phyloP scores from a whole-genome alignment of 2,797 vertebrate species.

The Ispidina picta region DNA sequence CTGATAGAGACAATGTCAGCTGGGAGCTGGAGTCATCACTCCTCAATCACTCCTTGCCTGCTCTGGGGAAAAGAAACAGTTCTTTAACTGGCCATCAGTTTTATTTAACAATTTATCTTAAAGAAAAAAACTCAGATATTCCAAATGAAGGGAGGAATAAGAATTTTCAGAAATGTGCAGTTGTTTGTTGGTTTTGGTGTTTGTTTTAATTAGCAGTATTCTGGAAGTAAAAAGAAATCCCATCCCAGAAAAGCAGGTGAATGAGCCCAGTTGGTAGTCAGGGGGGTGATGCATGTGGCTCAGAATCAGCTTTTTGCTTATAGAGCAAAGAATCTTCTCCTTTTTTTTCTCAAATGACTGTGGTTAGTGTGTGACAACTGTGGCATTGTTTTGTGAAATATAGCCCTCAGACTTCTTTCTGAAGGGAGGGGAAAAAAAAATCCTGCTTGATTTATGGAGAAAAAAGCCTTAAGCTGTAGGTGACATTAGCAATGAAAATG shows the following conservation, averaged over 20 bases:
- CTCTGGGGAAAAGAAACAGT: not conserved
- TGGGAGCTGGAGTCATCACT: not conserved
- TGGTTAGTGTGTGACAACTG: not conserved
- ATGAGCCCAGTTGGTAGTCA: not conserved
- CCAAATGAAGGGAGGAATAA: not conserved
- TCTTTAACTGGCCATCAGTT: not conserved
- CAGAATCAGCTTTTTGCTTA: not conserved
- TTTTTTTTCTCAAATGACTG: not conserved
- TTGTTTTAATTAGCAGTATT: not conserved
- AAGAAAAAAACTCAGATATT: not conserved
- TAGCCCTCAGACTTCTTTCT: not conserved
- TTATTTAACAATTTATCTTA: not conserved
- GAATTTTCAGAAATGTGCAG: not conserved
- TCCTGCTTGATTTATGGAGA: slow-evolving; percentile 35
- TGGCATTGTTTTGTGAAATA: slow-evolving; percentile 39
- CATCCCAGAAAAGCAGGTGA: not conserved
- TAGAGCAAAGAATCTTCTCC: not conserved
- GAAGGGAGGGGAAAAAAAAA: not conserved
- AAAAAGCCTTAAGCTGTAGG: slow-evolving; percentile 42
- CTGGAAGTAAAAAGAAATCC: not conserved
- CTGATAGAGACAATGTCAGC: not conserved
- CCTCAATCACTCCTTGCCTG: not conserved
- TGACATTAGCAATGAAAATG: slow-evolving; percentile 69
- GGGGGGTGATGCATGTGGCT: not conserved
- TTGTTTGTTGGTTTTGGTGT: not conserved